Evolutionary conservation across 2,888 invertebrate genomes (phyloP).

Genomic region (Pantelozetes paolii): DNA sequence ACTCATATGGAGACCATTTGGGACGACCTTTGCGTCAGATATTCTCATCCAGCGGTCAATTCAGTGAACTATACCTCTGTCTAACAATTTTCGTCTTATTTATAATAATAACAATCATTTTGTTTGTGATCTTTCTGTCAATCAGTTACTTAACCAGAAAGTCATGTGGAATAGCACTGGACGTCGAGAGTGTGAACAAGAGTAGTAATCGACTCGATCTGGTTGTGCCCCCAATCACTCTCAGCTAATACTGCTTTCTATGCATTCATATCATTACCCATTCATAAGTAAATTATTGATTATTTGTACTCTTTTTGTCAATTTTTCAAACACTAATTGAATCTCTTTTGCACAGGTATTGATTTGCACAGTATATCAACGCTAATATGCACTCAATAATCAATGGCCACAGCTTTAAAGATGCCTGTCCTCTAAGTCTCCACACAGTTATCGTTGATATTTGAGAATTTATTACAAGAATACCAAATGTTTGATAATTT

Average conservation of each 20-base stretch:
- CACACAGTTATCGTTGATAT: no score
- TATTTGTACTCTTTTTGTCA: no score
- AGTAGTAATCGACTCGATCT: neutral
- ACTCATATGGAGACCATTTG: constrained; percentile 29
- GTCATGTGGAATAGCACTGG: constrained; percentile 9
- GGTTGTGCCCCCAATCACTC: neutral
- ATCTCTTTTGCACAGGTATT: no score
- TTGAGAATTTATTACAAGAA: no score
- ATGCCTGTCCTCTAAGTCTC: no score
- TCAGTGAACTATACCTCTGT: constrained; percentile 18
- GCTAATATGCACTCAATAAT: no score
- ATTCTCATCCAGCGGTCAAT: neutral
- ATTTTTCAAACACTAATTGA: no score
- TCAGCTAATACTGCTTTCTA: neutral
- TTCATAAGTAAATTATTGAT: no score
- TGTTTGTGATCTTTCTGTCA: constrained; percentile 6
- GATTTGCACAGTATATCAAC: no score
- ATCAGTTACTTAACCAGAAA: constrained; percentile 13
- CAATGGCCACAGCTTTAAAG: no score
- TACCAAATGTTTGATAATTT: no score
- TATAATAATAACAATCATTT: neutral
- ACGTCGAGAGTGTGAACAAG: neutral
- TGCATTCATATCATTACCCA: no score
- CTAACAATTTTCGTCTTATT: neutral
- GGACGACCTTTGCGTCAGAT: constrained; percentile 2